These are phyloP conservation scores for Ptychoptera albimana DNA, from an alignment of 2,888 invertebrate species.

Conservation along the genomic window DNA sequence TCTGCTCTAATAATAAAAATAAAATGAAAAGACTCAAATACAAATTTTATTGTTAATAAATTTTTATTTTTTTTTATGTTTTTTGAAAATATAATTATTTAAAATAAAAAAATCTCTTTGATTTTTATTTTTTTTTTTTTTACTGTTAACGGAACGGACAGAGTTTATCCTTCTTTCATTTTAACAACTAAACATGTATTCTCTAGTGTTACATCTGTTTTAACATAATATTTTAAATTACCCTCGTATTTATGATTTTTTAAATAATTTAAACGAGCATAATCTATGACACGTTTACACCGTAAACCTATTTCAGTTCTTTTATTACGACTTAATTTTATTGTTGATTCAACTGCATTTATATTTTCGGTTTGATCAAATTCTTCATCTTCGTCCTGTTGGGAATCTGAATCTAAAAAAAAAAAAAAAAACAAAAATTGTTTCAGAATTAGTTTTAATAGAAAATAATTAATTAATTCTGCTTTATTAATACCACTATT, in stretches of 20 bases:
- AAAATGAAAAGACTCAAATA: no score
- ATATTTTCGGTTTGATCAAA: not conserved
- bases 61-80: no score
- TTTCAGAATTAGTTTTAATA: not conserved
- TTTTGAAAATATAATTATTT: no score
- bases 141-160: no score
- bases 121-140: no score
- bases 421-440: not conserved
- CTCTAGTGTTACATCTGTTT: constrained; percentile 49
- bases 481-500: not conserved
- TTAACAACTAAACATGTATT: constrained; percentile 56
- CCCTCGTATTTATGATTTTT: constrained; percentile 40
- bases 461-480: not conserved
- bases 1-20: no score
- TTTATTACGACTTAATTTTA: constrained; percentile 29
- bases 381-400: not conserved
- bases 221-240: constrained; percentile 47
- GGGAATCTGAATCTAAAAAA: not conserved
- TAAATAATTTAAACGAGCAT: constrained; percentile 51
- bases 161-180: no score
- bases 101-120: no score
- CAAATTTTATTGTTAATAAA: no score
- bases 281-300: constrained; percentile 64
- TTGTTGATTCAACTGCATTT: constrained; percentile 12
- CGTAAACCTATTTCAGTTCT: constrained; percentile 49